phyloP scores from a whole-genome alignment of 2,113 vertebrate genomes.

The Typhlomys cinereus region DNA sequence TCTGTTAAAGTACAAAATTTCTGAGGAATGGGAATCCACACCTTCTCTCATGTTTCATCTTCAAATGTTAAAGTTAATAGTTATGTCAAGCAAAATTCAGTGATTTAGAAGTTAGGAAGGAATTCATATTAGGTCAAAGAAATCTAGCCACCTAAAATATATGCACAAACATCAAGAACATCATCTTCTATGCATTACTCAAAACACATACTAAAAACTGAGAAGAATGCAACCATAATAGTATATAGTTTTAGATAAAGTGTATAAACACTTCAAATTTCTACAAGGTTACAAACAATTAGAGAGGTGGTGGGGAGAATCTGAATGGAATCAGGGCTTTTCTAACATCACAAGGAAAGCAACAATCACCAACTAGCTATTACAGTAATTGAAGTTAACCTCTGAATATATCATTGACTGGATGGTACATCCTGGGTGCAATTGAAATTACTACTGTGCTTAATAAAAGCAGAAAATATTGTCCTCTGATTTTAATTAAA shows the following conservation, averaged over 20 bases:
- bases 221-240: not conserved
- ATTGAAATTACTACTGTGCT: not conserved
- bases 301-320: not conserved
- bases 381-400: not conserved
- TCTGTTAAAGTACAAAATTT: not conserved
- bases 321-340: slow-evolving; percentile 19
- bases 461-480: not conserved
- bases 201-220: not conserved
- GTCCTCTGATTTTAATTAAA: not conserved
- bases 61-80: not conserved
- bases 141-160: not conserved
- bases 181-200: not conserved
- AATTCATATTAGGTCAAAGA: not conserved
- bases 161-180: not conserved
- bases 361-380: not conserved
- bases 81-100: not conserved
- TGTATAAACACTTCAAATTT: not conserved
- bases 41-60: not conserved
- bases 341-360: not conserved
- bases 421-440: not conserved
- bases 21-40: not conserved
- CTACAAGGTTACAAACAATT: not conserved
- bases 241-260: not conserved
- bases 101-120: not conserved
- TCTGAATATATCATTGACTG: not conserved